Conservation (phyloP, 2,113 vertebrate genomes). For the Scartelaos histophorus region DNA sequence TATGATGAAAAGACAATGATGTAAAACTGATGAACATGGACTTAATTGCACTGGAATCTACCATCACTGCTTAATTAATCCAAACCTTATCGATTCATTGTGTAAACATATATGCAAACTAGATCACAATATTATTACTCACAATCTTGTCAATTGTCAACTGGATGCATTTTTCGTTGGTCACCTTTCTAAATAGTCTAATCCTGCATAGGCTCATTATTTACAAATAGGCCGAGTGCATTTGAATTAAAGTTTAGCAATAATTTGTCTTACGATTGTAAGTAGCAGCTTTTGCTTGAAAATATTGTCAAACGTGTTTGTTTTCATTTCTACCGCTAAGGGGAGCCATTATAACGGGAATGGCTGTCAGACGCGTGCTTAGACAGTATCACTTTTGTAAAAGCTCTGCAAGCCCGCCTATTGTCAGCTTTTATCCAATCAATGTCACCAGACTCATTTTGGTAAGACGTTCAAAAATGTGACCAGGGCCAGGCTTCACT, state of each 20-base stretch:
- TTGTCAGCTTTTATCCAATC: conserved; percentile 3
- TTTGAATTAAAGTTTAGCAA: neutral
- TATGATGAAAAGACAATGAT: too few species aligned
- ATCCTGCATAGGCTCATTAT: neutral
- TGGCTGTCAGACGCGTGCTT: neutral
- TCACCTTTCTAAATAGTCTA: too few species aligned
- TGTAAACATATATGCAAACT: too few species aligned
- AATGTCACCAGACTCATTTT: neutral
- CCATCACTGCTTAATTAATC: too few species aligned
- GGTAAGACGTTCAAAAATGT: conserved; percentile 2
- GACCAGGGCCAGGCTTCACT: neutral
- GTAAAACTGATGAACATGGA: too few species aligned
- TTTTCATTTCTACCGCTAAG: neutral
- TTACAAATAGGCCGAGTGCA: neutral
- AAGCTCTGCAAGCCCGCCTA: neutral
- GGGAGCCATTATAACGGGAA: neutral
- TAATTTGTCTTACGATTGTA: neutral
- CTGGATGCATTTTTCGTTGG: too few species aligned
- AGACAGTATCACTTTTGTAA: neutral
- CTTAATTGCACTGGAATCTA: too few species aligned
- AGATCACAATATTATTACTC: too few species aligned
- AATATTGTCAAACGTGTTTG: neutral
- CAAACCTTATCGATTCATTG: too few species aligned
- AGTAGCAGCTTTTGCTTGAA: too few species aligned
- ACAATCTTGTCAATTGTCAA: too few species aligned